Evolutionary conservation across 2,113 vertebrate genomes (phyloP).

Genomic region (Etia nguti): DNA sequence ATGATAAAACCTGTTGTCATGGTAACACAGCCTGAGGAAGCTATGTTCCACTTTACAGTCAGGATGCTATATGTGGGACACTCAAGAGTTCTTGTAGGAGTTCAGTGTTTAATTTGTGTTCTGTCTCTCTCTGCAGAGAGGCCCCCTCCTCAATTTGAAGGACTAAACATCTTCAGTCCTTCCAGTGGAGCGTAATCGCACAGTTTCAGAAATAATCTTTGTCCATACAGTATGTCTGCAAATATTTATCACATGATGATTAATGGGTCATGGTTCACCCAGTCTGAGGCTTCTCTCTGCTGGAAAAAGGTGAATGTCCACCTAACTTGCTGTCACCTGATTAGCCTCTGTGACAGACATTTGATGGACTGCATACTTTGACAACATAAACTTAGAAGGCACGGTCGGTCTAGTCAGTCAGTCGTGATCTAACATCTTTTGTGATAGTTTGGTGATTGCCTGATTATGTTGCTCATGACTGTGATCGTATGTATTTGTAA

Average conservation of each 20-base stretch:
- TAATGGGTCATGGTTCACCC: not conserved
- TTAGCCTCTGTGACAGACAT: not conserved
- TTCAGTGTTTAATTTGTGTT: not conserved
- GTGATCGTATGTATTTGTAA: too few species aligned
- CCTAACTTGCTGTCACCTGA: not conserved
- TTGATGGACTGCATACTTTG: not conserved
- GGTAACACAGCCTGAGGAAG: not conserved
- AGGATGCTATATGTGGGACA: conserved; percentile 7
- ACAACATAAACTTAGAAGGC: not conserved
- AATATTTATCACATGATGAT: not conserved
- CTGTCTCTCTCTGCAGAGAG: not conserved
- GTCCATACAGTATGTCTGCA: not conserved
- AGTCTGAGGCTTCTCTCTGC: not conserved
- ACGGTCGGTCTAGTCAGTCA: not conserved
- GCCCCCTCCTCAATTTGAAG: too few species aligned
- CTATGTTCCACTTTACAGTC: not conserved
- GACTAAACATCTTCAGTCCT: not conserved
- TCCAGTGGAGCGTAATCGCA: rapidly evolving
- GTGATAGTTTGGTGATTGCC: too few species aligned
- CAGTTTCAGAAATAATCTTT: not conserved
- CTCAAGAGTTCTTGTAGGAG: not conserved
- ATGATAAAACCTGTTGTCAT: conserved; percentile 13
- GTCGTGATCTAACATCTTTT: too few species aligned
- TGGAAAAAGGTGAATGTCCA: not conserved
- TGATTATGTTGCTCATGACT: too few species aligned